Evolutionary conservation across 2,113 vertebrate species (phyloP).

Genomic region (Echinops telfairi): DNA sequence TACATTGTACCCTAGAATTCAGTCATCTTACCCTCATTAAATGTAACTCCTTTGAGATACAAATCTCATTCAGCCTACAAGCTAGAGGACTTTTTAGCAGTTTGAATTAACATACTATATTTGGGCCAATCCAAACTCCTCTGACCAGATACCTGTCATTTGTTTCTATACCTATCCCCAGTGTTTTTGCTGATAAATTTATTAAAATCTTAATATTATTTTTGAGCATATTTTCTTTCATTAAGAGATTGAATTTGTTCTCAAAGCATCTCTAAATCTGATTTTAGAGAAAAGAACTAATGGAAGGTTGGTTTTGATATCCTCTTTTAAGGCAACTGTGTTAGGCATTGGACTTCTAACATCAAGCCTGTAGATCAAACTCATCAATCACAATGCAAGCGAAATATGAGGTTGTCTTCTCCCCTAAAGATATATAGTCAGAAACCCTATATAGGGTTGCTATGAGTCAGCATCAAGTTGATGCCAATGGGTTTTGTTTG

Average conservation of each 20-base stretch:
- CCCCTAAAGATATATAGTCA: no score
- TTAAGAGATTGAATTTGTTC: constrained; percentile 2
- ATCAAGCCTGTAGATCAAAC: no score
- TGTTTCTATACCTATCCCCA: constrained; percentile 24
- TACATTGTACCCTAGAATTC: no score
- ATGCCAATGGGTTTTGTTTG: no score
- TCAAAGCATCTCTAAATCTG: background rate
- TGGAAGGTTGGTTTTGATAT: background rate
- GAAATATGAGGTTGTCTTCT: no score
- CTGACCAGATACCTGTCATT: constrained; percentile 30
- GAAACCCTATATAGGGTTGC: no score
- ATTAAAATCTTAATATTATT: constrained; percentile 38
- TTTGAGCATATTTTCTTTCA: constrained; percentile 23
- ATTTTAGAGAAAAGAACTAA: constrained; percentile 38
- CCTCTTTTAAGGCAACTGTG: background rate
- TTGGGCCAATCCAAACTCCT: constrained; percentile 31
- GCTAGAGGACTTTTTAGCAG: background rate
- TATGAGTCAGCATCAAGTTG: no score
- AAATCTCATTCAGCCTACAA: background rate
- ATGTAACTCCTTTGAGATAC: constrained; percentile 46
- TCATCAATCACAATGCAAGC: no score
- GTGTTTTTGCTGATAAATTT: constrained; percentile 36
- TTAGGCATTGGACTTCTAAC: background rate
- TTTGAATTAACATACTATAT: constrained; percentile 53
- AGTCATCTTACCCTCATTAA: background rate